phyloP scores from a whole-genome alignment of 2,888 invertebrate genomes.

The Lithophane leautieri region DNA sequence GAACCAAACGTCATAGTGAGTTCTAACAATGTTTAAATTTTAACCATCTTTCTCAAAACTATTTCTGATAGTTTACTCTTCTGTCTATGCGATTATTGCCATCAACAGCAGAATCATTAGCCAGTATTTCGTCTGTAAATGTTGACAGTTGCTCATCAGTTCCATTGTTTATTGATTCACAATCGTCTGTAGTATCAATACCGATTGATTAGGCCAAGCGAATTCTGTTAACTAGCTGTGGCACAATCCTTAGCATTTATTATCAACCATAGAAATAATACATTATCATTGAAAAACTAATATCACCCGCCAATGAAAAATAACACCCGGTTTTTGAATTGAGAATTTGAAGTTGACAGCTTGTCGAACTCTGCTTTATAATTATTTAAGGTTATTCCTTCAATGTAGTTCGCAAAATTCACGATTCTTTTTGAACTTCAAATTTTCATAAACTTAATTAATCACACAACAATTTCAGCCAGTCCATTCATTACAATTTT shows the following conservation, averaged over 20 bases:
- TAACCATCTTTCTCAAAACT: neutral
- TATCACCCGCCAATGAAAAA: constrained; percentile 3
- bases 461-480: neutral
- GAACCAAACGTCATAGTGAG: neutral
- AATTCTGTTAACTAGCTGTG: constrained; percentile 69
- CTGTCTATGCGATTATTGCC: neutral
- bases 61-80: no score
- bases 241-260: constrained; percentile 70
- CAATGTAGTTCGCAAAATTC: neutral
- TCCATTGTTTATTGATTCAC: constrained; percentile 13
- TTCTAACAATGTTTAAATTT: no score
- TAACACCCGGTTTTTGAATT: neutral
- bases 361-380: neutral
- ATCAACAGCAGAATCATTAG: constrained; percentile 23
- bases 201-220: constrained; percentile 70
- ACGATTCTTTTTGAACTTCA: neutral
- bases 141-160: constrained; percentile 23
- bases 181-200: constrained; percentile 27
- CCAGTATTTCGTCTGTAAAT: constrained; percentile 25
- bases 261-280: constrained; percentile 54
- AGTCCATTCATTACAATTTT: constrained; percentile 8
- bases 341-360: neutral
- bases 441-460: neutral
- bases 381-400: neutral
- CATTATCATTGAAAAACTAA: constrained; percentile 10